Evolutionary conservation across 2,797 vertebrate genomes (phyloP).

Genomic region (Pitangus sulphuratus): DNA sequence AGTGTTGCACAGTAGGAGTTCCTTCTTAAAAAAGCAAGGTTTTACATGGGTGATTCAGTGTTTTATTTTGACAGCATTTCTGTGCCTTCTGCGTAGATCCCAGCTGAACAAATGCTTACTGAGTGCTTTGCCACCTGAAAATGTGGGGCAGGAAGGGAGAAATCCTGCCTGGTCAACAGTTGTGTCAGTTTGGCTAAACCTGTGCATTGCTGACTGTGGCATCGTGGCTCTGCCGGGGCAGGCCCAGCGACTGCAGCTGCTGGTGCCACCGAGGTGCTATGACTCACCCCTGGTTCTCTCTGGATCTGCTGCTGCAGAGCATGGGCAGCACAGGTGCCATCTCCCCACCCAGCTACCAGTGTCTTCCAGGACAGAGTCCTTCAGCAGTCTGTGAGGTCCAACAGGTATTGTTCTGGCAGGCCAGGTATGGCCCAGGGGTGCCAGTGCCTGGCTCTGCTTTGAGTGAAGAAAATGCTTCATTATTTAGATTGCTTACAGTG

Average conservation of each 20-base stretch:
- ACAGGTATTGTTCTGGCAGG: background rate
- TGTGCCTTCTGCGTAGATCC: background rate
- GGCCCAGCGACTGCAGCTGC: background rate
- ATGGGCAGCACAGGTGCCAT: background rate
- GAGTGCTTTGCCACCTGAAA: background rate
- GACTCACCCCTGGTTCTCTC: background rate
- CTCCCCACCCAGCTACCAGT: background rate
- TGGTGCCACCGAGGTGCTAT: accelerated
- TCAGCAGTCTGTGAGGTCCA: background rate
- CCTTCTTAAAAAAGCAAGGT: background rate
- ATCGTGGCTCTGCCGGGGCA: accelerated
- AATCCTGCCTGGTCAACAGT: background rate
- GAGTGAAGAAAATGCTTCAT: background rate
- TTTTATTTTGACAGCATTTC: background rate
- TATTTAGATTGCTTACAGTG: background rate
- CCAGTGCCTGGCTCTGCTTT: background rate
- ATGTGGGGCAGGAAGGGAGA: background rate
- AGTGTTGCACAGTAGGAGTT: background rate
- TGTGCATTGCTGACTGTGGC: accelerated
- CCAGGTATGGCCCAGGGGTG: background rate
- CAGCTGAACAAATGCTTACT: background rate
- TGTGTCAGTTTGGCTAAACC: background rate
- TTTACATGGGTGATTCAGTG: background rate
- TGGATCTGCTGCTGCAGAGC: background rate
- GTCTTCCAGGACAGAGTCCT: background rate